Evolutionary conservation across 2,113 vertebrate genomes (phyloP).

Genomic region (Sinocyclocheilus rhinocerous): DNA sequence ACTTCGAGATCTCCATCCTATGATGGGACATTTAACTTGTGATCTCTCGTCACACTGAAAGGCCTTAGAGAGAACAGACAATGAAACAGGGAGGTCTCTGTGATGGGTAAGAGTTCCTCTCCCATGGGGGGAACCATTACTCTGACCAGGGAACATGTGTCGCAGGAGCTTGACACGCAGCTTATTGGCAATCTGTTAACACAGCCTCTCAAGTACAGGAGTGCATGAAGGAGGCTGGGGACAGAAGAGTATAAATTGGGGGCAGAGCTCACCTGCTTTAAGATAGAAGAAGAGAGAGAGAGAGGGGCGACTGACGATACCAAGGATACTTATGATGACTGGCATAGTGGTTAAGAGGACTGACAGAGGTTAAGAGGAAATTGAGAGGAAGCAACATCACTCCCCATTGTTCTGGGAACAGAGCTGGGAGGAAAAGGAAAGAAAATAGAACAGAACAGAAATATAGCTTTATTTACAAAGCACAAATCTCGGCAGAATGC

Average conservation of each 20-base stretch:
- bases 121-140: constrained; percentile 33
- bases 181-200: constrained; percentile 81
- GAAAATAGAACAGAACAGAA: neutral
- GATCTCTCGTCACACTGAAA: constrained; percentile 5
- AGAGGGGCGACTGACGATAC: constrained; percentile 44
- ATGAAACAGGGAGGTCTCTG: constrained; percentile 1
- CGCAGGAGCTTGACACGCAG: constrained; percentile 66
- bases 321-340: constrained; percentile 25
- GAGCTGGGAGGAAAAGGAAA: neutral
- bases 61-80: neutral
- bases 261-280: constrained; percentile 55
- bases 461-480: neutral
- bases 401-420: neutral
- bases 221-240: constrained; percentile 63
- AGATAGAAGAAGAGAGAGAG: constrained; percentile 50
- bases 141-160: constrained; percentile 53
- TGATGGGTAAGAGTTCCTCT: constrained; percentile 2
- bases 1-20: neutral
- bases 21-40: constrained; percentile 1
- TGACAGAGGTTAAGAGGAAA: constrained; percentile 23
- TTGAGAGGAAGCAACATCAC: neutral
- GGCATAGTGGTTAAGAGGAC: neutral
- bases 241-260: constrained; percentile 47
- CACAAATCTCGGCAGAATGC: neutral
- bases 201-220: constrained; percentile 59